These are phyloP conservation scores for Amblyopsis hoosieri DNA, from an alignment of 2,797 vertebrate genomes.

Conservation along the genomic window DNA sequence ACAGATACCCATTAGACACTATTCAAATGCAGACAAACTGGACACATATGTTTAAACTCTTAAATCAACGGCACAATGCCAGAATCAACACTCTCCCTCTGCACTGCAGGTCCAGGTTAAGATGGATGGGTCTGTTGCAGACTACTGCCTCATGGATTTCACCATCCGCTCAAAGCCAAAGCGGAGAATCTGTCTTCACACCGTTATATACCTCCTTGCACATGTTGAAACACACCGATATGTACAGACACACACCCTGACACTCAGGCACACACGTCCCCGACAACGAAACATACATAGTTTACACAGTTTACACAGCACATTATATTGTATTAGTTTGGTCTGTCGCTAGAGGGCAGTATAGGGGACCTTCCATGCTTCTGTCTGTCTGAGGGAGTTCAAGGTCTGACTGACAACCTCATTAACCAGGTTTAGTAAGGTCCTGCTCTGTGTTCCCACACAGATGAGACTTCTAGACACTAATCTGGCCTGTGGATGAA, in stretches of 20 bases:
- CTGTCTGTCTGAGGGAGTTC: not conserved
- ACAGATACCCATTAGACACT: conserved; percentile 32
- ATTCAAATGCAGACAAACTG: conserved; percentile 20
- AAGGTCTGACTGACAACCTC: not conserved
- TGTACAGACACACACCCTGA: not conserved
- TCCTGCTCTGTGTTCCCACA: not conserved
- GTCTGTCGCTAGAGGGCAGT: not conserved
- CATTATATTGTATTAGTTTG: too few species aligned
- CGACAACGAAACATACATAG: not conserved
- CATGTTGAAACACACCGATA: conserved; percentile 47
- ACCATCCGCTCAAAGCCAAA: conserved; percentile 32
- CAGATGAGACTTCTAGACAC: not conserved
- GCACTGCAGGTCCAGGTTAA: conserved; percentile 26
- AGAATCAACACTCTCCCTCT: conserved; percentile 61
- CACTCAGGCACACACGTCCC: not conserved
- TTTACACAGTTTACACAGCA: not conserved
- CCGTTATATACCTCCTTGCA: conserved; percentile 29
- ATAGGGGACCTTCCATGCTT: not conserved
- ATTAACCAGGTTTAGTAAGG: not conserved
- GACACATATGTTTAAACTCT: conserved; percentile 44
- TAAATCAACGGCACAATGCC: conserved; percentile 38
- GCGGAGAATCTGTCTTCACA: conserved; percentile 46
- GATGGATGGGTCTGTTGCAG: conserved; percentile 54
- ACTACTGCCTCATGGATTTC: conserved; percentile 42
- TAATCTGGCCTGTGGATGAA: conserved; percentile 1